Base-by-base conservation (phyloP, 2,888 invertebrate genomes). In the Panzeria rudis region DNA sequence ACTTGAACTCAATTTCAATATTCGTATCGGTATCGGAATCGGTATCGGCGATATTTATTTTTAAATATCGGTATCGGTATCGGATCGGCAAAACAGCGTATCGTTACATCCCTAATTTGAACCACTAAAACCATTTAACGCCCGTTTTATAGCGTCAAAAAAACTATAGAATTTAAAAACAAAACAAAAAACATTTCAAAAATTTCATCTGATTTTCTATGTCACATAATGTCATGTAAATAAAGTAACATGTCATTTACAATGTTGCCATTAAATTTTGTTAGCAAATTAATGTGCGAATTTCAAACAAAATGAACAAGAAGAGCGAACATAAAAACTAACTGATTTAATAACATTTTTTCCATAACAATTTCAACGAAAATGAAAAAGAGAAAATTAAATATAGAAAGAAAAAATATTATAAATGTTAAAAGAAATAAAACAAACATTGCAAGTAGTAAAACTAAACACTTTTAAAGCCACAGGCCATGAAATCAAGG, bases 401-500 rank as follows among this genome's bases (percentile, higher is more conserved):
- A 13, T 11, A 13, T 1, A 38, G 11, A 3, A 38, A 1, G 38
- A 52, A 8, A 61, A 73, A 50, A 20, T 15, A 47, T n/a, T 23
- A 11, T 44, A n/a, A 25, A 41, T 44, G 23, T 47, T 17, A 8
- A 68, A 68, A 50, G 8, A 50, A 32, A 38, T 56, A 38, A 59
- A 15, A 47, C 1, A 61, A 61, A 71, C 54, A 71, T 41, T 69
- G 61, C n/a, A 38, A 78, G 78, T 73, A 68, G 75, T 75, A 75
- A 75, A 81, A 75, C 41, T 75, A 41, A 81, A 81, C 81, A 81
- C 73, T 80, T 73, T 72, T 8, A 81, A 80, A 75, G 68, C 68
- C 81, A 81, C 73, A 61, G 61, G 61, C 75, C 61, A 81, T 75
- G 41, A 69, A 81, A 75, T 81, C 72, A 66, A 73, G 73, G 50